Base-by-base conservation (phyloP, 92 coral and sea anemone species). In the Palythoa heliodiscus region DNA sequence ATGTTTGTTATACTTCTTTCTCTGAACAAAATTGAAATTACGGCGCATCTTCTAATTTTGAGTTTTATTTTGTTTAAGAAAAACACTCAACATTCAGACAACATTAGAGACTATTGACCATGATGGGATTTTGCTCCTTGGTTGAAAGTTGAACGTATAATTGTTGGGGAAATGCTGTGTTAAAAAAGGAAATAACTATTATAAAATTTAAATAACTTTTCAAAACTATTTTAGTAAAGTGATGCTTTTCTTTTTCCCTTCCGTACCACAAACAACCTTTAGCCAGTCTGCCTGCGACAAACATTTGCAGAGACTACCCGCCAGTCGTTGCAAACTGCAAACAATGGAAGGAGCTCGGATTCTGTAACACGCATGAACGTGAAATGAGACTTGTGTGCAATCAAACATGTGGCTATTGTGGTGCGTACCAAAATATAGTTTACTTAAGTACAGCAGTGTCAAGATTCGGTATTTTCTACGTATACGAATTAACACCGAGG, bases 341-440 rank as follows among this genome's bases (percentile, higher is more conserved):
- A 23, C 89, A 88, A 86, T 94, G 98, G 98, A 94, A 92, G 85
- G 93, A 92, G 20, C 70, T 94, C 70, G 98, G 95, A n/a, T 94
- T 94, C 83, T 94, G 98, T 83, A 90, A 86, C 86, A 94, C 93
- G 53, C 94, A 94, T 81, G 93, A 93, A 20, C 93, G 95, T 37
- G 92, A 94, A 81, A 94, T 94, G 98, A 93, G 91, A 81, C 84
- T 86, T 60, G 98, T 92, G 54, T 94, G 98, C 73, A 94, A 90
- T 70, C 89, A 71, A 68, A 90, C 93, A 52, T 90, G 93, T 66
- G 88, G 86, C 71, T 90, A 90, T 78, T 90, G 98, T 60, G 92
- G 98, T 63, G 69, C 11, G 69, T 63, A 17, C 2, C 69, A 63
- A 54, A 54, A 54, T 43, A 43, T 43, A 7, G 48, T 4, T 7